Conservation (phyloP, 2,797 vertebrate genomes). For the Spinibarbus caldwelli region DNA sequence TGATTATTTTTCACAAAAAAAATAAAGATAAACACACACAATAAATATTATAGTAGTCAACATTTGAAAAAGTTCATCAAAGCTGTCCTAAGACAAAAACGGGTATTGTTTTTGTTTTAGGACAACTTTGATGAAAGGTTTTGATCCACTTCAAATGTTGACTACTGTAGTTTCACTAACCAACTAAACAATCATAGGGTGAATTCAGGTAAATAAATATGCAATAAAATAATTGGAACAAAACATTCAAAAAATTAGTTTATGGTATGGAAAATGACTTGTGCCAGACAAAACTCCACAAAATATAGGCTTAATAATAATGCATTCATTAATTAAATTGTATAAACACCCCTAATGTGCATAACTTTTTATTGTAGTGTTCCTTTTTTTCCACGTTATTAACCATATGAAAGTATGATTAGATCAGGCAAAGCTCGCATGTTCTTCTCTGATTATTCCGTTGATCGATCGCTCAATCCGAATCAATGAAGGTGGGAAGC, state of each 20-base stretch:
- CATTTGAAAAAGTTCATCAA: no score
- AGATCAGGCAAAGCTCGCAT: not conserved
- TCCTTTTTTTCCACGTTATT: not conserved
- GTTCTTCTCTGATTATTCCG: not conserved
- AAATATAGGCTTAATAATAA: not conserved
- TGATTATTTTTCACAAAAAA: not conserved
- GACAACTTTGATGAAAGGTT: no score
- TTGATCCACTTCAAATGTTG: no score
- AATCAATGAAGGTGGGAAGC: not conserved
- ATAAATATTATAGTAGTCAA: no score
- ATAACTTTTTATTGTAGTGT: not conserved
- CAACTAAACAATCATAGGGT: not conserved
- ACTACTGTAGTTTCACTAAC: not conserved
- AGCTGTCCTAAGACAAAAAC: no score
- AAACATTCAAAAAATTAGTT: no score
- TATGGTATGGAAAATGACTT: not conserved
- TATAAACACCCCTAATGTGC: not conserved
- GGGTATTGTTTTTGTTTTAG: no score
- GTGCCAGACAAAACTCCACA: not conserved
- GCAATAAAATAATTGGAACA: not conserved
- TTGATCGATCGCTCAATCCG: not conserved
- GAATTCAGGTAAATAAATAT: not conserved
- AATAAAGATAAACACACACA: not conserved
- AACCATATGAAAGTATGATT: not conserved
- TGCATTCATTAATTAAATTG: not conserved